These are phyloP conservation scores for Psococerastis gibbosa DNA, from an alignment of 2,888 invertebrate species.

Conservation along the genomic window DNA sequence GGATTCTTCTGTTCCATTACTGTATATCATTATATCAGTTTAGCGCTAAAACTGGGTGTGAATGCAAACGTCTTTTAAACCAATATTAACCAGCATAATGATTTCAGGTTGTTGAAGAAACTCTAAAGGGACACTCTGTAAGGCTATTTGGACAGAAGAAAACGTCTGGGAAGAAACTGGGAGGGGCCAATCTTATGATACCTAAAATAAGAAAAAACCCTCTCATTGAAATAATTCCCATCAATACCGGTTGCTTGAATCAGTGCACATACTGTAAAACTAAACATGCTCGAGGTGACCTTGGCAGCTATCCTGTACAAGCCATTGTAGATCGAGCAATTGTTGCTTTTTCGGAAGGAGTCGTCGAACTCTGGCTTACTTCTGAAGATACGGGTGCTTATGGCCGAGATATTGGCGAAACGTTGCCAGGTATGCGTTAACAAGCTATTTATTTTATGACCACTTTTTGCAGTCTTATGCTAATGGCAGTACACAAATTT, in stretches of 20 bases:
- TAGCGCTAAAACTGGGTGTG: no score
- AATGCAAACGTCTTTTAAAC: no score
- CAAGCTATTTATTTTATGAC: no score
- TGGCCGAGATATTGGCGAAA: constrained; percentile 81
- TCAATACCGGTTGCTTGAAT: constrained; percentile 92
- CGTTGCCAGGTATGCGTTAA: constrained; percentile 51
- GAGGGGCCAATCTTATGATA: constrained; percentile 68
- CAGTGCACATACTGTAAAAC: constrained; percentile 99
- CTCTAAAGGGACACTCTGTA: constrained; percentile 74
- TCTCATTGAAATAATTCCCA: constrained; percentile 89
- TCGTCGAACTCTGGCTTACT: constrained; percentile 92
- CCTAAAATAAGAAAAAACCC: constrained; percentile 95
- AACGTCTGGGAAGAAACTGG: constrained; percentile 52
- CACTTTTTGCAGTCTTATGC: no score
- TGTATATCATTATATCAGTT: no score
- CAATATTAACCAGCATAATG: no score
- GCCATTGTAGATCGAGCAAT: constrained; percentile 74
- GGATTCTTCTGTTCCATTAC: no score
- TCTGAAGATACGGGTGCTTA: constrained; percentile 97
- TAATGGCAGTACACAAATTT: no score
- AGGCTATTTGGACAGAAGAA: constrained; percentile 67
- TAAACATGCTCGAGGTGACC: constrained; percentile 87
- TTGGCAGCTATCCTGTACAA: constrained; percentile 84
- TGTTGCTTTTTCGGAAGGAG: constrained; percentile 80
- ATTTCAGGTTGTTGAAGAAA: constrained; percentile 91